phyloP scores from a whole-genome alignment of 2,113 vertebrate genomes.

The Junco hyemalis region DNA sequence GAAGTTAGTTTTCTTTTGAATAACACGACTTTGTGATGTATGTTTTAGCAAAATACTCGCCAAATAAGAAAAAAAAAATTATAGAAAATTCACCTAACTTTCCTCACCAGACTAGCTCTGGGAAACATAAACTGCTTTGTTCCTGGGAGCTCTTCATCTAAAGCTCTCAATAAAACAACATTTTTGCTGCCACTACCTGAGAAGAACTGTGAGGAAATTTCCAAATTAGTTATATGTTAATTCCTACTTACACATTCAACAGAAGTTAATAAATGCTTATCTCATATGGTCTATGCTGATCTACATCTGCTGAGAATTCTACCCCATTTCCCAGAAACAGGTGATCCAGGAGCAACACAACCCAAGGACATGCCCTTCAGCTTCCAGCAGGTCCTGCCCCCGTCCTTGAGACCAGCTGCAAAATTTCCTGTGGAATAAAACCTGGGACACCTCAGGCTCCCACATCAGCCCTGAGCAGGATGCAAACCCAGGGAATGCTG shows the following conservation, averaged over 20 bases:
- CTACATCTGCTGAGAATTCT: neutral
- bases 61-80: neutral
- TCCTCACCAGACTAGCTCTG: neutral
- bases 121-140: neutral
- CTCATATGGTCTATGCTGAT: too few species aligned
- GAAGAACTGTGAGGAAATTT: neutral
- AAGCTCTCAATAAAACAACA: neutral
- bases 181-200: neutral
- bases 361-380: accelerated
- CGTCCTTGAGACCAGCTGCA: neutral
- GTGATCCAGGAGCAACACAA: neutral
- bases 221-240: too few species aligned
- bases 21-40: neutral
- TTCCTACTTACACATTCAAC: neutral
- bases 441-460: neutral
- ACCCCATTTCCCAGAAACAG: neutral
- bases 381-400: too few species aligned
- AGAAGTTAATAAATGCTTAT: neutral
- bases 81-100: neutral
- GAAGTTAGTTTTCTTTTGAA: neutral
- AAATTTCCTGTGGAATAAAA: neutral
- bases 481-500: neutral
- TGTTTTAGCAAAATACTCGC: neutral
- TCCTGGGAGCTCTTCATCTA: neutral
- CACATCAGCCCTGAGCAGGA: accelerated